phyloP scores from a whole-genome alignment of 2,113 vertebrate genomes.

The Entelurus aequoreus region DNA sequence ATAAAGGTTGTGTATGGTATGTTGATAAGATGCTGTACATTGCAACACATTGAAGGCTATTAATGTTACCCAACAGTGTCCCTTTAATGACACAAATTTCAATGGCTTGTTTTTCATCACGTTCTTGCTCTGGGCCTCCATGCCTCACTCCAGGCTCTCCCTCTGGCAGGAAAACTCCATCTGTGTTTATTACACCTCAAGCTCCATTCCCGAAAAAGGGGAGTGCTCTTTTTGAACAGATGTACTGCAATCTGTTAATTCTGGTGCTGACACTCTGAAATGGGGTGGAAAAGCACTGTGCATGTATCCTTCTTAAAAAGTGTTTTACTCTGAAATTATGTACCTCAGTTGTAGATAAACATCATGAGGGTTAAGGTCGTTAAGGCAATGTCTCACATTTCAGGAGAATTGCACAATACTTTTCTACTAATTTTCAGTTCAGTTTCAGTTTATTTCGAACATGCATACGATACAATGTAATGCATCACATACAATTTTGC shows the following conservation, averaged over 20 bases:
- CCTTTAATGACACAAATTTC: not conserved
- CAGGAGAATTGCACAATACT: too few species aligned
- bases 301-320: not conserved
- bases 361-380: not conserved
- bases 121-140: slow-evolving; percentile 31
- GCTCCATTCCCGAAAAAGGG: slow-evolving; percentile 33
- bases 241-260: slow-evolving; percentile 37
- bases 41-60: not conserved
- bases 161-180: slow-evolving; percentile 45
- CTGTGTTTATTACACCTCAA: slow-evolving; percentile 40
- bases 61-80: not conserved
- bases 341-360: not conserved
- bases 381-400: too few species aligned
- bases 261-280: slow-evolving; percentile 6
- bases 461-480: too few species aligned
- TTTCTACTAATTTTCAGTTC: too few species aligned
- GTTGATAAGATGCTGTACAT: slow-evolving; percentile 4
- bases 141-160: slow-evolving; percentile 34
- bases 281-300: not conserved
- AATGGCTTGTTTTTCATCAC: slow-evolving; percentile 42
- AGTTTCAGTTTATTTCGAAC: too few species aligned
- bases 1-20: slow-evolving; percentile 1
- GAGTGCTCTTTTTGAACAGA: slow-evolving; percentile 32
- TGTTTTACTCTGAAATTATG: not conserved
- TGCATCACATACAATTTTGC: too few species aligned